Conservation (phyloP, 2,113 vertebrate genomes). For the Syngnathoides biaculeatus region DNA sequence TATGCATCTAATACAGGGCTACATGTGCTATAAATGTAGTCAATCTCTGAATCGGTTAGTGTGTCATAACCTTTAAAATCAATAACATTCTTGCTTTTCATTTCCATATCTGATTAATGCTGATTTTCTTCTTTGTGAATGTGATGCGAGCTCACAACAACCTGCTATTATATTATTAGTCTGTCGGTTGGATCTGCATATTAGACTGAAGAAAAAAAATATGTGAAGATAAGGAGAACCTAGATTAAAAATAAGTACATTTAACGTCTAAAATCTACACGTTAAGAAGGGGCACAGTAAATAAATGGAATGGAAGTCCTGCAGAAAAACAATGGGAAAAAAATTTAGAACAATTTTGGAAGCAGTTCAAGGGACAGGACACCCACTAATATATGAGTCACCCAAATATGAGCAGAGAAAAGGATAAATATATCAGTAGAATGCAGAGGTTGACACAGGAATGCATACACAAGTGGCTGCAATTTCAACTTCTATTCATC, state of each 20-base stretch:
- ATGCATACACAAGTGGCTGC: not conserved
- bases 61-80: not conserved
- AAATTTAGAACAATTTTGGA: constrained; percentile 39
- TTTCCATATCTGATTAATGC: not conserved
- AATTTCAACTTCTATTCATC: not conserved
- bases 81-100: not conserved
- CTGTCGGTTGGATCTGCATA: not conserved
- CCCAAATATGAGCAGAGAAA: constrained; percentile 45
- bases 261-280: not conserved
- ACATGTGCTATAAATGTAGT: not conserved
- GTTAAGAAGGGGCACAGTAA: constrained; percentile 13
- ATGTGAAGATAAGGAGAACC: not conserved
- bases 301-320: constrained; percentile 23
- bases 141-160: not conserved
- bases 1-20: not conserved
- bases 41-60: not conserved
- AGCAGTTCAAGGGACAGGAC: constrained; percentile 54
- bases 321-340: constrained; percentile 19
- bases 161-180: not conserved
- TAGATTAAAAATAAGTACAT: not conserved
- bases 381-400: constrained; percentile 62
- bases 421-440: constrained; percentile 57
- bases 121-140: not conserved
- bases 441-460: constrained; percentile 20
- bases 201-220: not conserved